These are phyloP conservation scores for Dermolepida albohirtum DNA, from an alignment of 2,888 invertebrate species.

Conservation along the genomic window DNA sequence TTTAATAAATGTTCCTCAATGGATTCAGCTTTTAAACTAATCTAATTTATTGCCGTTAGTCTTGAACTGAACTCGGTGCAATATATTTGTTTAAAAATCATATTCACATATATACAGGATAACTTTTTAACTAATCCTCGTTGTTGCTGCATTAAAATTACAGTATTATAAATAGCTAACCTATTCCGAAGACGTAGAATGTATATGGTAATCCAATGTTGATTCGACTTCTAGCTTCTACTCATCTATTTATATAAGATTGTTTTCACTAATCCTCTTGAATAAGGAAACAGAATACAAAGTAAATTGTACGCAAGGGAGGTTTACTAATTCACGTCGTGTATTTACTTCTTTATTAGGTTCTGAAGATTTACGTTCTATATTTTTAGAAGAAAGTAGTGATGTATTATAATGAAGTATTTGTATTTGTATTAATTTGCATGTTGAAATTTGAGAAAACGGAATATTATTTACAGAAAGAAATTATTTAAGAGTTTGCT, in stretches of 20 bases:
- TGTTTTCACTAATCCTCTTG: conserved; percentile 30
- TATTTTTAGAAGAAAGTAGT: neutral
- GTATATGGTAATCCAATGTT: conserved; percentile 20
- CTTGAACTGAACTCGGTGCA: too few relatives aligned
- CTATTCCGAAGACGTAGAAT: neutral
- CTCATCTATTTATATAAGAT: conserved; percentile 28
- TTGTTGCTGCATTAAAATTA: too few relatives aligned
- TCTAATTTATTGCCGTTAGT: too few relatives aligned
- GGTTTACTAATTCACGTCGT: conserved; percentile 14
- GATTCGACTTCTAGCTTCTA: conserved; percentile 13
- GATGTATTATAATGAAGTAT: neutral
- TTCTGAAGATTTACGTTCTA: conserved; percentile 1
- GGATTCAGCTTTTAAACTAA: too few relatives aligned
- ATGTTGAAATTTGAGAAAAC: neutral
- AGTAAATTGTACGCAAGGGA: conserved; percentile 21
- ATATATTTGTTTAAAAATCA: too few relatives aligned
- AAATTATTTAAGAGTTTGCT: too few relatives aligned
- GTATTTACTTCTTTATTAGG: conserved; percentile 12
- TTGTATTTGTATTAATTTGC: neutral
- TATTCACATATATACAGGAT: too few relatives aligned
- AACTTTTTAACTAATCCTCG: too few relatives aligned
- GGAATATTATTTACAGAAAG: neutral
- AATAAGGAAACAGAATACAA: conserved; percentile 20
- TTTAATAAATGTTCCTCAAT: too few relatives aligned
- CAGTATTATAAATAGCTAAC: neutral